phyloP scores from a whole-genome alignment of 1,140 invertebrate genomes.

The Aphis gossypii region DNA sequence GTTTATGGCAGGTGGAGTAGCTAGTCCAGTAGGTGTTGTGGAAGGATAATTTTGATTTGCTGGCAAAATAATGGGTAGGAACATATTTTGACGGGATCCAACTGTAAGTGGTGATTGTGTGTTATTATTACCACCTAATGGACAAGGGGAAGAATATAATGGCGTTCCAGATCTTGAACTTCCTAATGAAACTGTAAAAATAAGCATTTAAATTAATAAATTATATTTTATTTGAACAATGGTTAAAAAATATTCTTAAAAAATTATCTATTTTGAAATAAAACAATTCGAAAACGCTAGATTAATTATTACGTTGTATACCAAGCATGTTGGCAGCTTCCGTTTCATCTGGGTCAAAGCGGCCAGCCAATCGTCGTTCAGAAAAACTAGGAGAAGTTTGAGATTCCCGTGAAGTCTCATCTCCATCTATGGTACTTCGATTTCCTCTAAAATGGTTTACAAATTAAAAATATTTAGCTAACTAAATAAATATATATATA shows the following conservation, averaged over 20 bases:
- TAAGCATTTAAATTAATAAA: neutral
- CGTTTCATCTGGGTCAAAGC: slow-evolving; percentile 91
- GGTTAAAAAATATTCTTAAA: neutral
- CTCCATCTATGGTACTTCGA: slow-evolving; percentile 74
- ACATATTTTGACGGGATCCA: slow-evolving; percentile 77
- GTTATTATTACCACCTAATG: slow-evolving; percentile 69
- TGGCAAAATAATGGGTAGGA: slow-evolving; percentile 77
- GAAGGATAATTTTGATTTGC: slow-evolving; percentile 67
- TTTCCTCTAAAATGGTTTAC: slow-evolving; percentile 64
- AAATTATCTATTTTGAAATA: neutral
- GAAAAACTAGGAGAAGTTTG: slow-evolving; percentile 84
- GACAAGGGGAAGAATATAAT: slow-evolving; percentile 80
- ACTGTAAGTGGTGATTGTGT: slow-evolving; percentile 71
- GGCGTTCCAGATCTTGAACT: slow-evolving; percentile 90
- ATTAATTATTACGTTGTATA: slow-evolving; percentile 64
- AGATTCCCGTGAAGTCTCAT: slow-evolving; percentile 88
- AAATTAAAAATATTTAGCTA: neutral
- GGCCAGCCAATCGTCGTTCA: slow-evolving; percentile 74
- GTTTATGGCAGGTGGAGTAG: slow-evolving; percentile 17
- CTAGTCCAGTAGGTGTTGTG: slow-evolving; percentile 63
- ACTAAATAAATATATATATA: neutral
- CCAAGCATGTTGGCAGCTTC: slow-evolving; percentile 96
- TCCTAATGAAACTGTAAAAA: slow-evolving; percentile 81
- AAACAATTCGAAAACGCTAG: slow-evolving; percentile 18
- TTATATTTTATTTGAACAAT: neutral